Evolutionary conservation across 2,888 invertebrate genomes (phyloP).

Genomic region (Pecten maximus): DNA sequence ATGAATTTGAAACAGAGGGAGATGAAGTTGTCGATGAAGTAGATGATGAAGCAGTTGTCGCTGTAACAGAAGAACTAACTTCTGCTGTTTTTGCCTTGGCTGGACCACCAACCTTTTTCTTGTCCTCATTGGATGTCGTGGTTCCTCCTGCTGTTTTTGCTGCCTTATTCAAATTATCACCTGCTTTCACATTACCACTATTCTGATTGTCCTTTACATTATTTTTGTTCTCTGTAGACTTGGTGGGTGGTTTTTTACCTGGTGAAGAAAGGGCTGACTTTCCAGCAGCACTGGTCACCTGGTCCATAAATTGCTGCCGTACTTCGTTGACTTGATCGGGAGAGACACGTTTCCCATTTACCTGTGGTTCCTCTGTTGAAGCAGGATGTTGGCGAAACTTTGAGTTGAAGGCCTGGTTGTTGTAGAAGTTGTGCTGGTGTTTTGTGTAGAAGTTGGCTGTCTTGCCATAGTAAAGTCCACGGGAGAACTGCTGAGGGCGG

Average conservation of each 20-base stretch:
- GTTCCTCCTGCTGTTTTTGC: background rate
- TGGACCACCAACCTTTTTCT: background rate
- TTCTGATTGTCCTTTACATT: background rate
- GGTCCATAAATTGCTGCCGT: conserved; percentile 52
- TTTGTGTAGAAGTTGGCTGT: conserved; percentile 57
- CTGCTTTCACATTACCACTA: background rate
- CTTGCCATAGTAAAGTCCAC: conserved; percentile 46
- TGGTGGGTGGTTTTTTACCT: background rate
- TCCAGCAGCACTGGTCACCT: conserved; percentile 47
- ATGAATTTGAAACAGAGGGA: conserved; percentile 43
- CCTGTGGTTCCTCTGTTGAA: conserved; percentile 21
- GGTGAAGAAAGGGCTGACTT: background rate
- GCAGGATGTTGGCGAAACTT: background rate
- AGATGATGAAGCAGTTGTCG: background rate
- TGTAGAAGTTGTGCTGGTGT: conserved; percentile 65
- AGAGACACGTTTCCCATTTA: conserved; percentile 50
- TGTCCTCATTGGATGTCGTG: background rate
- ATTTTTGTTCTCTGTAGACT: background rate
- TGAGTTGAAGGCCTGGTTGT: conserved; percentile 61
- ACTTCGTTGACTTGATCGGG: conserved; percentile 55
- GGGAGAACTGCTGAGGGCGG: conserved; percentile 57
- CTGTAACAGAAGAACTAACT: background rate
- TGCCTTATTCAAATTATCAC: conserved; percentile 14
- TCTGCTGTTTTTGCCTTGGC: background rate
- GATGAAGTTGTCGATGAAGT: conserved; percentile 28